A percentile compares a stretch with the other conserved stretches of the same genome.
Evolutionary conservation across 2,888 invertebrate genomes (phyloP).

Genomic region (Ariolimax columbianus): DNA sequence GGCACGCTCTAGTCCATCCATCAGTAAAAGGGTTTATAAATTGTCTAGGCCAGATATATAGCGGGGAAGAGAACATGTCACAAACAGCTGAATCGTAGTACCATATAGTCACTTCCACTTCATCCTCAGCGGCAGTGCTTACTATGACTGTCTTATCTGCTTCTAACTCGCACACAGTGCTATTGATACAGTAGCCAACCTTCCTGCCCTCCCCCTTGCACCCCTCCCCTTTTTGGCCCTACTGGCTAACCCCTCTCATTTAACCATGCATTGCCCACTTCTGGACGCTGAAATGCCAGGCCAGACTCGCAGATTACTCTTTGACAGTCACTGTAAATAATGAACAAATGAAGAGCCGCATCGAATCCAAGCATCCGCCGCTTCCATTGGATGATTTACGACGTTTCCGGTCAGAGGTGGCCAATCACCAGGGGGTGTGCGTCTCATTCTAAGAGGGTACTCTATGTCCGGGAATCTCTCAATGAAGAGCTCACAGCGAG

Average conservation of each 20-base stretch:
- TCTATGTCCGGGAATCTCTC: neutral
- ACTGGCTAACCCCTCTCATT: constrained; percentile 2
- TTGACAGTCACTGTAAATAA: constrained; percentile 26
- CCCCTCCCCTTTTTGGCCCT: neutral
- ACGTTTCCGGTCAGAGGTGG: constrained; percentile 28
- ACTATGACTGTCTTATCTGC: too few relatives aligned
- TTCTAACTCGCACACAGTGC: too few relatives aligned
- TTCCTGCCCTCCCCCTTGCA: neutral
- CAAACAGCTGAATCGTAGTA: too few relatives aligned
- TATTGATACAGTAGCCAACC: too few relatives aligned
- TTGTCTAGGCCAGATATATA: too few relatives aligned
- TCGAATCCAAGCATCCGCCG: constrained; percentile 24
- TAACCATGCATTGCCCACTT: constrained; percentile 12
- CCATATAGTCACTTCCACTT: too few relatives aligned
- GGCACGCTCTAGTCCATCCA: too few relatives aligned
- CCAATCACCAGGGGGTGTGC: constrained; percentile 25
- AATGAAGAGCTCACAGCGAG: neutral
- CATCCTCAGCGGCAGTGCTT: too few relatives aligned
- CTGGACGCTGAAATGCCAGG: neutral
- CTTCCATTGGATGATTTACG: constrained; percentile 38
- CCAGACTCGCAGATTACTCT: neutral
- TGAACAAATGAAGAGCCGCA: constrained; percentile 37
- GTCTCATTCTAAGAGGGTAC: constrained; percentile 13
- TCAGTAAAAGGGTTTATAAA: too few relatives aligned
- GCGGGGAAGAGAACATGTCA: too few relatives aligned